Evolutionary conservation across 2,888 invertebrate species (phyloP), one percentile per base, ranked within the genome.

Genomic region (Tenodera sinensis): DNA sequence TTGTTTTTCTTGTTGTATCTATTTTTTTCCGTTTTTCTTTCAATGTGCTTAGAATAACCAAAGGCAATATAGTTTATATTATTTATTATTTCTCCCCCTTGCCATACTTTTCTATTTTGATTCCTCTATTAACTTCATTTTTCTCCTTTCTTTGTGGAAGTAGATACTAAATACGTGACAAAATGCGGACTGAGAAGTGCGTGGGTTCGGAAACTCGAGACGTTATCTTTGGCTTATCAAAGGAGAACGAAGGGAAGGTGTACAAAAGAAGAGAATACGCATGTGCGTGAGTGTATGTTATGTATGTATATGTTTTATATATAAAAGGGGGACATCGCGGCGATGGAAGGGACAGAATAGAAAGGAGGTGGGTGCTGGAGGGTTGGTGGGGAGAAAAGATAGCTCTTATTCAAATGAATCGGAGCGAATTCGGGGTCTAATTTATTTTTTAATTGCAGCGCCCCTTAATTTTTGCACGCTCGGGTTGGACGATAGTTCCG

Each of bases 211-310:
- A 54, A 15, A 54, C 54, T 34, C 34, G 34, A 42, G 82, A 83
- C 87, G 34, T 83, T 87, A 87, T 87, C 87, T 87, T 87, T 27
- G 42, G 87, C 83, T 87, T 87, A 87, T 87, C 87, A 87, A 30
- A 15, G n/a, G 34, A 87, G 87, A 83, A n/a, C 30, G 28, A 28
- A 83, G 86, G 85, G 54, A 89, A 87, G 83, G 85, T 88, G 89
- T 83, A 91, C 81, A 89, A 81, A 34, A 84, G 88, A 54, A 88
- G 89, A 91, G 92, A 86, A 92, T 92, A 92, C 92, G 92, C 93
- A 93, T 93, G 93, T 93, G 93, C 4, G 42, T 30, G 25, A 9
- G 14, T 25, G n/a, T n/a, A 47, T 25, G 82, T 15, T 30, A 81
- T 14, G n/a, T 9, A 34, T 30, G 34, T 14, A n/a, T 9, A 71